Base-by-base conservation (phyloP, 1,140 invertebrate species). In the Arion vulgaris region DNA sequence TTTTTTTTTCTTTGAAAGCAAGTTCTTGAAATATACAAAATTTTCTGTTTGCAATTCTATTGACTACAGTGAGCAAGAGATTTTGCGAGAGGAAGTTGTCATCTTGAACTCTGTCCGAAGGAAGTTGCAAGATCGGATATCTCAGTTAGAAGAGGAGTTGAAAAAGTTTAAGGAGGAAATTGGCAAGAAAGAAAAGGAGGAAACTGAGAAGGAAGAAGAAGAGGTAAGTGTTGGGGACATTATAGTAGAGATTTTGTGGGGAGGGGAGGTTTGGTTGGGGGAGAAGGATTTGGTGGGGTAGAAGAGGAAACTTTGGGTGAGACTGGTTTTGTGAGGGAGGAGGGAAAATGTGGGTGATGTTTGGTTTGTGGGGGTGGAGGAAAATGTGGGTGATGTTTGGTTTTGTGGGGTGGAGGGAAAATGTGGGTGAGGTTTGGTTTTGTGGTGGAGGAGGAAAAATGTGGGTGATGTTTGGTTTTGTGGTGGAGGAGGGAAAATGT, bases 71-170 rank as follows among this genome's bases (percentile, higher is more conserved):
- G 98, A 99, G 90, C 95, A 98, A 90, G 97, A 99, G 93, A 98
- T 99, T 89, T 93, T 99, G 15, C 94, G 96, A 15, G 98, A 99
- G 91, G 97, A 99, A 92, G 95, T 99, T 11, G 94, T 95, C 77
- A 95, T 95, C 32, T 93, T 98, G 85, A 96, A 97, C 89, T 94
- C 96, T 62, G 95, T 97, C 0, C 95, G 97, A 88, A 95, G 95
- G 39, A 95, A 96, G 87, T 93, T 98, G 72, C 94, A 95, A 83
- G 94, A 96, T 53, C 94, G 95, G 84, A 95, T 99, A 9, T 93
- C 94, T 26, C 95, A 97, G 82, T 92, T 99, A 1, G 98, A 99
- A 91, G 97, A 98, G 78, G 98, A 99, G 91, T 86, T 99, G 13
- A 96, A 96, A 89, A 96, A 96, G 92, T 94, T 81, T 17, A 96